Base-by-base conservation (phyloP, 2,888 invertebrate genomes). In the Buathra laborator region DNA sequence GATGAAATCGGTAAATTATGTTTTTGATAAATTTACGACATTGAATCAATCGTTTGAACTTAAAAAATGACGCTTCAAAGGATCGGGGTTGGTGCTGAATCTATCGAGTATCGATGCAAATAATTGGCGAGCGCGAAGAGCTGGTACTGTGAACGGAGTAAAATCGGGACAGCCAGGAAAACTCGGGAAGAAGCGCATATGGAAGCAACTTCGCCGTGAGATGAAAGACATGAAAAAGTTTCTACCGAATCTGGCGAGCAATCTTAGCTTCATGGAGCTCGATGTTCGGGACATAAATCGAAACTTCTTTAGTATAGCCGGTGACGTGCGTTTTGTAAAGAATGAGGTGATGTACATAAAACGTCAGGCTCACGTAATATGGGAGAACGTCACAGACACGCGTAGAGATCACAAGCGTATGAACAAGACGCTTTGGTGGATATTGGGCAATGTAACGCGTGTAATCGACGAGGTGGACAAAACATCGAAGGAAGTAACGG, bases 351-450 rank as follows among this genome's bases (percentile, higher is more conserved):
- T 44, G 5, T 72, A 62, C 51, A 68, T 85, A 53, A 80, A 83
- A 51, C 37, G 37, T 1, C 72, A 83, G 46, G 53, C 43, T 1
- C 72, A 74, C 16, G 51, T 72, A 0, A 72, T 85, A 48, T 68
- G 79, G 83, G 51, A 80, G 53, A 85, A 83, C 56, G 62, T 83
- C 1, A 79, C 85, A n/a, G 80, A 83, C 7, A 64, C 83, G 1
- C 75, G 83, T 3, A 72, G 67, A 12, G 83, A 85, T 64, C 83
- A 83, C 29, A 83, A 77, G 5, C 51, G 71, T 3, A 62, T 85
- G 51, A 76, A 44, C 53, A 53, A 43, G 59, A 51, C 59, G 0
- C 32, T 81, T 0, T 71, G 56, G 70, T 53, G 67, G 74, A 79
- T 85, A 7, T 14, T 79, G 6, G 68, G 68, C 7, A 85, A 85